Base-by-base conservation (phyloP, 2,888 invertebrate genomes). In the Norana najaformis region DNA sequence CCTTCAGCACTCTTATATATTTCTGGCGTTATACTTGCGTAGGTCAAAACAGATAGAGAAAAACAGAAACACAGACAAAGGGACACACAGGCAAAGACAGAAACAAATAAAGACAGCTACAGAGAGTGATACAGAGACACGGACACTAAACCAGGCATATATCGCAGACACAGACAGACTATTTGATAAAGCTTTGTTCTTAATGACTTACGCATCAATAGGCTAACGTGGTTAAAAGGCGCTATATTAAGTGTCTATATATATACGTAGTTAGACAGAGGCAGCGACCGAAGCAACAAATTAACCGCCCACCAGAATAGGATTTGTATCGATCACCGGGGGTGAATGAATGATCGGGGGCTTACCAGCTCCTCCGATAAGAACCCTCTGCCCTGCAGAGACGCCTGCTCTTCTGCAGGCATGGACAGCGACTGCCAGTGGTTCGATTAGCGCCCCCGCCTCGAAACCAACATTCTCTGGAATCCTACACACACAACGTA, bases 401-500 rank as follows among this genome's bases (percentile, higher is more conserved):
- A 88, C 89, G 4, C 83, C 88, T 0, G 89, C 88, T 37, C 91
- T 38, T 38, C 90, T 30, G n/a, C 69, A 47, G 35, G 91, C 91
- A 38, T 90, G 39, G 47, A 91, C 91, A 2, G 88, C 90, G 16
- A 91, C 91, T 0, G 91, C 91, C 83, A 91, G 90, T 2, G 91
- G 91, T 53, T 91, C 91, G 47, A 91, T 90, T 88, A 91, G 83
- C 20, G 91, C 91, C 23, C 91, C 91, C 36, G 88, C 90, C 85
- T 91, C 91, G 35, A 89, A 47, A 41, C 90, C 88, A 37, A 91
- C 90, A 30, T 85, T 20, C 13, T 90, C 91, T 13, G 91, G 91
- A 6, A 91, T 34, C n/a, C 91, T 90, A 36, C 20, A 47, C 20
- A 47, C 23, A 23, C 23, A 47, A 47, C 47, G 23, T 1, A 47